Conservation (phyloP, 2,113 vertebrate genomes). For the Galemys pyrenaicus region DNA sequence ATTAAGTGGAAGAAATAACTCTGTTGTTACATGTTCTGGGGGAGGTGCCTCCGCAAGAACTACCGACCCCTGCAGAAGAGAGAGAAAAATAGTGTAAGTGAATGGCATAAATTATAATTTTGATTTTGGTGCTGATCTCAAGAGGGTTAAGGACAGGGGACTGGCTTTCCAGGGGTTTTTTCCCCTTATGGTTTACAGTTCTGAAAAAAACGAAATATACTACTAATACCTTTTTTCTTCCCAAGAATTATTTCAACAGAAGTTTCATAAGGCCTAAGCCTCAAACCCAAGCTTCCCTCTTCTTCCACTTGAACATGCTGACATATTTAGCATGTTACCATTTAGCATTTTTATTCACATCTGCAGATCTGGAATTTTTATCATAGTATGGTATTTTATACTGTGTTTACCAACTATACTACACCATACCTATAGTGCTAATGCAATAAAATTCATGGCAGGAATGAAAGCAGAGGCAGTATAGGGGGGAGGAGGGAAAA, state of each 20-base stretch:
- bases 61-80: slow-evolving; percentile 89
- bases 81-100: slow-evolving; percentile 63
- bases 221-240: not conserved
- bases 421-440: not conserved
- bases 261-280: not conserved
- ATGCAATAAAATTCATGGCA: not conserved
- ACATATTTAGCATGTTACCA: not conserved
- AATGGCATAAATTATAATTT: slow-evolving; percentile 23
- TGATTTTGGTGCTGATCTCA: slow-evolving; percentile 5
- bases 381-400: not conserved
- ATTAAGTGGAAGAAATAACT: slow-evolving; percentile 76
- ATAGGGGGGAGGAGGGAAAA: not conserved
- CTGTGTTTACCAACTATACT: not conserved
- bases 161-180: not conserved
- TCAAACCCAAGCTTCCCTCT: not conserved
- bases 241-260: not conserved
- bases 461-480: not conserved
- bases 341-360: not conserved
- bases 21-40: slow-evolving; percentile 81
- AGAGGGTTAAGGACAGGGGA: not conserved
- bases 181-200: not conserved
- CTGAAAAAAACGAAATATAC: fast-evolving
- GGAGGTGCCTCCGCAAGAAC: slow-evolving; percentile 90
- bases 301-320: not conserved
- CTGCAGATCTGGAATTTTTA: slow-evolving; percentile 2